These are phyloP conservation scores for Volucella bombylans DNA, from an alignment of 2,888 invertebrate species.

Conservation along the genomic window DNA sequence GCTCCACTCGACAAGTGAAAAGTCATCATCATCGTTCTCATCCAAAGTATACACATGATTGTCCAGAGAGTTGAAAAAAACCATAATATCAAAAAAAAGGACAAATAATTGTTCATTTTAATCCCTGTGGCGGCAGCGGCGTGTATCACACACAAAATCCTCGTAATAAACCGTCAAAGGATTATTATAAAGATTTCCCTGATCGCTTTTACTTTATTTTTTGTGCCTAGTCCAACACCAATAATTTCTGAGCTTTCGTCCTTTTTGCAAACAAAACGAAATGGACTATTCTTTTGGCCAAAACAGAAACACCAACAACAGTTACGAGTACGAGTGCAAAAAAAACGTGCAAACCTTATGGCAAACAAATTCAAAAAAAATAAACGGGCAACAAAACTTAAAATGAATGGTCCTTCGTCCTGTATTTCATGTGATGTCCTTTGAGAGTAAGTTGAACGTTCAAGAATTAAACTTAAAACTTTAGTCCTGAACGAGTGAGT, in stretches of 20 bases:
- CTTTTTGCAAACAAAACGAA: slow-evolving; percentile 51
- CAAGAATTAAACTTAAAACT: slow-evolving; percentile 78
- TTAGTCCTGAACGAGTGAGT: slow-evolving; percentile 75
- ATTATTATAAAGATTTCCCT: slow-evolving; percentile 60
- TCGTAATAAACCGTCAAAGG: slow-evolving; percentile 67
- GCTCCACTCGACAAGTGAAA: background rate
- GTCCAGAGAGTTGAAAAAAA: slow-evolving; percentile 28
- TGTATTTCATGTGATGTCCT: slow-evolving; percentile 80
- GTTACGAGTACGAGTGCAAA: slow-evolving; percentile 19
- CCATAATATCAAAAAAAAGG: background rate
- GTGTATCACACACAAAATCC: slow-evolving; percentile 47
- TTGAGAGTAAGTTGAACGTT: slow-evolving; percentile 80
- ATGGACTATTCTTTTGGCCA: slow-evolving; percentile 52
- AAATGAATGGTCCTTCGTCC: slow-evolving; percentile 78
- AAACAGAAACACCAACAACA: slow-evolving; percentile 34
- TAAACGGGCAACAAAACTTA: slow-evolving; percentile 64
- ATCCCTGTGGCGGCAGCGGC: slow-evolving; percentile 39
- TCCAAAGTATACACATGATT: slow-evolving; percentile 9
- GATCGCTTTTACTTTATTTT: slow-evolving; percentile 43
- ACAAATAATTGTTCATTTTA: slow-evolving; percentile 5
- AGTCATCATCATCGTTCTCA: slow-evolving; percentile 7
- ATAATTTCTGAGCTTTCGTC: slow-evolving; percentile 36
- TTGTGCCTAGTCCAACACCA: slow-evolving; percentile 53
- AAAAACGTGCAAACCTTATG: background rate
- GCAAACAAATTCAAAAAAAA: background rate